A percentile compares a stretch with the other conserved stretches of the same genome.
Evolutionary conservation across 2,113 vertebrate genomes (phyloP).

Genomic region (Melanocharis versteri): DNA sequence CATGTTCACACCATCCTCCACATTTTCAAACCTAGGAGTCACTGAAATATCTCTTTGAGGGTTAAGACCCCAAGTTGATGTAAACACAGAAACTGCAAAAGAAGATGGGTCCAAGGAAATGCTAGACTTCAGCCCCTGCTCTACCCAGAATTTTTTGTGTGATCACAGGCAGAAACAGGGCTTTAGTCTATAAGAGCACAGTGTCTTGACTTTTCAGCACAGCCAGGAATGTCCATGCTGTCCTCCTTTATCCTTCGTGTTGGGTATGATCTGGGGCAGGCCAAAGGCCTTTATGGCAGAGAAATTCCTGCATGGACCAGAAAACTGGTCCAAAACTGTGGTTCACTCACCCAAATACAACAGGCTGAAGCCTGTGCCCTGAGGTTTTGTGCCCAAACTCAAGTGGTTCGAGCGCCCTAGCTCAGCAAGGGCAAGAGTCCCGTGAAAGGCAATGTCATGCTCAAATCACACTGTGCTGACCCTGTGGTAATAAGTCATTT

Average conservation of each 20-base stretch:
- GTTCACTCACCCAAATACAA: rapidly evolving
- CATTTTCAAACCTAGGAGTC: not conserved
- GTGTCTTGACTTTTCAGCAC: not conserved
- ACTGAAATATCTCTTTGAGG: not conserved
- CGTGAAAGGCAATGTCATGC: not conserved
- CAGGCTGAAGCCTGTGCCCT: not conserved
- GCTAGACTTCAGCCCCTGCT: not conserved
- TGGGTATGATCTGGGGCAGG: not conserved
- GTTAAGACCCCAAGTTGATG: not conserved
- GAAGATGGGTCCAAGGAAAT: not conserved
- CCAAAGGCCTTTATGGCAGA: not conserved
- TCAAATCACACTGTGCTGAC: not conserved
- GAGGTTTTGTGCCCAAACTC: not conserved
- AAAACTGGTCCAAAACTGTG: not conserved
- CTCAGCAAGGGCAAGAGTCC: not conserved
- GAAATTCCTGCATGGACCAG: not conserved
- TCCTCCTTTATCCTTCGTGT: rapidly evolving
- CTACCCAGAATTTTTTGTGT: not conserved
- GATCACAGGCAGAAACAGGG: not conserved
- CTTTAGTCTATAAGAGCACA: not conserved
- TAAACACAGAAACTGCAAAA: not conserved
- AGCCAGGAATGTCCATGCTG: not conserved
- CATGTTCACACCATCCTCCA: not conserved
- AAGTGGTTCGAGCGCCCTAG: not conserved
- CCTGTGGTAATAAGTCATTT: not conserved